Base-by-base conservation (phyloP, 2,113 vertebrate genomes). In the Charadrius vociferus region DNA sequence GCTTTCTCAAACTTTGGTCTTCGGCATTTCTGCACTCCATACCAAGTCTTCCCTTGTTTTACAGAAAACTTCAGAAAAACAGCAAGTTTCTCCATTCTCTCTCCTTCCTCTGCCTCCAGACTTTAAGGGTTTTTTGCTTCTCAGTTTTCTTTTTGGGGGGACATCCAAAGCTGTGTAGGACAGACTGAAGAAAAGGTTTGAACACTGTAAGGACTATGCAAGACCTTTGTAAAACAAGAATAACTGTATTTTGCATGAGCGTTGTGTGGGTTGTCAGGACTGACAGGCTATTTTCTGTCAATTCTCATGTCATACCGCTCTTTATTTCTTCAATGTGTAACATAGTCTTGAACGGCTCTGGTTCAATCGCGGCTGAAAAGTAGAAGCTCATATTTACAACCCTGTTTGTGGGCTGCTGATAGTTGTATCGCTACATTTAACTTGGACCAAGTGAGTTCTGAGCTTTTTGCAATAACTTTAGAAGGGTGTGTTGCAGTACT, bases 311-410 rank as follows among this genome's bases (percentile, higher is more conserved):
- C 65, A 34, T 2, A 11, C 12, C 4, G 6, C 6, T 61, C 20
- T 37, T 53, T 14, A 4, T 43, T 6, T 29, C 24, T 82, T 62
- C 19, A 29, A 58, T 10, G 32, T 58, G 17, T 47, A 72, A 72
- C 43, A 8, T 16, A 21, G 43, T 49, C 16, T 61, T 75, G 47
- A 63, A 3, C 56, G 36, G 50, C 39, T 77, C 21, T 9, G 14
- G 4, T 80, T 88, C 58, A 36, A 5, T 81, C 3, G 36, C 12
- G 34, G 26, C 41, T 84, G 56, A n/a, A 53, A 79, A 47, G 37
- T 55, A 59, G n/a, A 53, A n/a, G 17, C n/a, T 74, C 0, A 0
- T 50, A 16, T 52, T 68, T 95, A 6, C 0, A 80, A 0, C 9
- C 29, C 26, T 81, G 7, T 68, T 52, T 5, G 3, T 55, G 37